A percentile compares a stretch with the other conserved stretches of the same genome.
Evolutionary conservation across 2,888 invertebrate species (phyloP).

Genomic region (Dusona sp.): DNA sequence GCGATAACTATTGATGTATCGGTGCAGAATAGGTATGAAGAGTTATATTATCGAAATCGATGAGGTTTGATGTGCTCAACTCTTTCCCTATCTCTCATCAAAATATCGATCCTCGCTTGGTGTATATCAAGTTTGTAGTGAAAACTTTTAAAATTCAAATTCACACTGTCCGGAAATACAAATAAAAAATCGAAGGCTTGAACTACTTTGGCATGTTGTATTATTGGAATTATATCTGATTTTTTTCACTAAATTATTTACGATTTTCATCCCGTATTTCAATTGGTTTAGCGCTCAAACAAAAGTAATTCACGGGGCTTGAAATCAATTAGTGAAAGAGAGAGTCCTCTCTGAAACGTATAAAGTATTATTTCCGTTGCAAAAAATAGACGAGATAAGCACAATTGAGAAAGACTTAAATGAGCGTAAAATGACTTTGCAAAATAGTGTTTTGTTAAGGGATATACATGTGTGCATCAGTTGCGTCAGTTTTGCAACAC

Average conservation of each 20-base stretch:
- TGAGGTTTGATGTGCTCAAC: slow-evolving; percentile 17
- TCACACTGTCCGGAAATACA: not conserved
- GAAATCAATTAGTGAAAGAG: not conserved
- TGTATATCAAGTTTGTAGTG: not conserved
- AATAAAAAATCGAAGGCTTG: not conserved
- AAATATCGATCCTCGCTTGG: not conserved
- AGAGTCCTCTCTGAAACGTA: not conserved
- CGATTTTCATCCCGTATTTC: not conserved
- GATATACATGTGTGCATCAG: slow-evolving; percentile 6
- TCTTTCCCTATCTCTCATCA: slow-evolving; percentile 24
- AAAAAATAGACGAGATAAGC: slow-evolving; percentile 2
- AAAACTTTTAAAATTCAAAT: not conserved
- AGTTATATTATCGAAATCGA: slow-evolving; percentile 53
- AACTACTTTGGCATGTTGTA: not conserved
- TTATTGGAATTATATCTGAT: not conserved
- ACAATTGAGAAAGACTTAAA: slow-evolving; percentile 16
- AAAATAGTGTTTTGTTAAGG: slow-evolving; percentile 14
- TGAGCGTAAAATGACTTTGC: slow-evolving; percentile 34
- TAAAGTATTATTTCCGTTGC: not conserved
- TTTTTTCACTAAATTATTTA: not conserved
- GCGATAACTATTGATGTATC: slow-evolving; percentile 37
- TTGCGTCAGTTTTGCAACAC: slow-evolving; percentile 46
- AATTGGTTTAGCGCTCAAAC: not conserved
- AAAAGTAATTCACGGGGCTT: not conserved
- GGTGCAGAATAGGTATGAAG: slow-evolving; percentile 39